phyloP scores from a whole-genome alignment of 2,797 vertebrate genomes.

The Coracias cyanogaster region DNA sequence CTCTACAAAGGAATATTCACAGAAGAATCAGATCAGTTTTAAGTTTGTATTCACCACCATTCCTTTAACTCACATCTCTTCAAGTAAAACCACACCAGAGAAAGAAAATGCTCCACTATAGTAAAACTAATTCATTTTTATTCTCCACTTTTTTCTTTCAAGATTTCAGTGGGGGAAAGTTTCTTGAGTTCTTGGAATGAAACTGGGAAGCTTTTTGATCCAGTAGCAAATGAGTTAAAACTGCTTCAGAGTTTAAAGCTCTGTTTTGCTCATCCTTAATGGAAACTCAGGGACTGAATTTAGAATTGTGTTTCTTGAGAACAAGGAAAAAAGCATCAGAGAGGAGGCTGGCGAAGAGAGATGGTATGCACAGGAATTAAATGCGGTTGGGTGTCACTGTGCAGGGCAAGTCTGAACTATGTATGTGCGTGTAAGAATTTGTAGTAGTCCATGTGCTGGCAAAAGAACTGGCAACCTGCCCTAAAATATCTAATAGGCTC shows the following conservation, averaged over 20 bases:
- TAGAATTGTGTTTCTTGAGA: constrained; percentile 48
- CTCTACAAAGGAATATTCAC: constrained; percentile 39
- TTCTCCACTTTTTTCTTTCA: not conserved
- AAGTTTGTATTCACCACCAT: not conserved
- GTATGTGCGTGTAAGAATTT: constrained; percentile 67
- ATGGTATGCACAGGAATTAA: constrained; percentile 65
- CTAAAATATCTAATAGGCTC: constrained; percentile 48
- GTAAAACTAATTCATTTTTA: not conserved
- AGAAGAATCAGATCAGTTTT: not conserved
- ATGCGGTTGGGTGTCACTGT: constrained; percentile 61
- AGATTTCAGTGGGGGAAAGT: not conserved
- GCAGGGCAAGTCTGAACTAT: constrained; percentile 67
- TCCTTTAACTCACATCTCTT: not conserved
- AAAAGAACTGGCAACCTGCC: constrained; percentile 58
- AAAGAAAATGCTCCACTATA: not conserved
- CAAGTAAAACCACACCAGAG: constrained; percentile 31
- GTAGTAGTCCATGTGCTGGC: constrained; percentile 63
- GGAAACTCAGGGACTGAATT: constrained; percentile 54
- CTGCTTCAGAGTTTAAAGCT: constrained; percentile 21
- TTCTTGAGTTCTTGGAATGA: not conserved
- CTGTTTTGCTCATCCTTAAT: constrained; percentile 58
- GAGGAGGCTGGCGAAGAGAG: constrained; percentile 51
- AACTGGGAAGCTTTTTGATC: not conserved
- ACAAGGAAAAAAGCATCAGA: constrained; percentile 19
- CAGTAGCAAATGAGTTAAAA: constrained; percentile 56